Percentiles rank a stretch among this genome's conserved stretches.
These are phyloP conservation scores for Xenus cinereus DNA, from an alignment of 2,113 vertebrate genomes.

Conservation along the genomic window DNA sequence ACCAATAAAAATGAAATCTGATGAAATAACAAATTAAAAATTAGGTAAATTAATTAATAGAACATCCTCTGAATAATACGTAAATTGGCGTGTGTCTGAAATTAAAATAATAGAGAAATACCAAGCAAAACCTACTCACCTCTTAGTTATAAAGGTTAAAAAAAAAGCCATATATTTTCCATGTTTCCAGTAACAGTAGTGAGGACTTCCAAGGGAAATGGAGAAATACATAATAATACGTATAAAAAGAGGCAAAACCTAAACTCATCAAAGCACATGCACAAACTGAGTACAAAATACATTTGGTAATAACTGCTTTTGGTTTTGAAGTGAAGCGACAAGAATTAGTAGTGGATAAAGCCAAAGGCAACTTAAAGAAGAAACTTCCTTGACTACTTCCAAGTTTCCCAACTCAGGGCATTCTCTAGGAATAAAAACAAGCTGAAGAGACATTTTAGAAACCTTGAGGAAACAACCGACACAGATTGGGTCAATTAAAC, in stretches of 20 bases:
- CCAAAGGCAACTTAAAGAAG: not conserved
- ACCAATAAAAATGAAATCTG: not conserved
- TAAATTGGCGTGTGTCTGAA: not conserved
- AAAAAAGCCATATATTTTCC: not conserved
- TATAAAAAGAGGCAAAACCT: not conserved
- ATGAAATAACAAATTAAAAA: not conserved
- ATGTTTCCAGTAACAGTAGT: not conserved
- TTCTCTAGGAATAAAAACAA: not conserved
- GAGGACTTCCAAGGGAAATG: not conserved
- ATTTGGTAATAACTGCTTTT: not conserved
- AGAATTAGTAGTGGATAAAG: not conserved
- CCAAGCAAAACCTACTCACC: not conserved
- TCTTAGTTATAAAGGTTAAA: not conserved
- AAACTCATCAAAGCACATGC: not conserved
- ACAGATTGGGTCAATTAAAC: not conserved
- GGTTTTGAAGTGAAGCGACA: not conserved
- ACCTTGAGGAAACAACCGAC: not conserved
- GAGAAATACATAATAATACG: not conserved
- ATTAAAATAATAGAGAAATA: not conserved
- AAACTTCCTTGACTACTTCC: not conserved
- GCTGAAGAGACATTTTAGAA: not conserved
- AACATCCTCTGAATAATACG: not conserved
- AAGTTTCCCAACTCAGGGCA: not conserved
- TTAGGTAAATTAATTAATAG: not conserved
- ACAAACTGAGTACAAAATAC: not conserved